These are phyloP conservation scores for Panonychus citri DNA, from an alignment of 1,140 invertebrate genomes.

Conservation along the genomic window DNA sequence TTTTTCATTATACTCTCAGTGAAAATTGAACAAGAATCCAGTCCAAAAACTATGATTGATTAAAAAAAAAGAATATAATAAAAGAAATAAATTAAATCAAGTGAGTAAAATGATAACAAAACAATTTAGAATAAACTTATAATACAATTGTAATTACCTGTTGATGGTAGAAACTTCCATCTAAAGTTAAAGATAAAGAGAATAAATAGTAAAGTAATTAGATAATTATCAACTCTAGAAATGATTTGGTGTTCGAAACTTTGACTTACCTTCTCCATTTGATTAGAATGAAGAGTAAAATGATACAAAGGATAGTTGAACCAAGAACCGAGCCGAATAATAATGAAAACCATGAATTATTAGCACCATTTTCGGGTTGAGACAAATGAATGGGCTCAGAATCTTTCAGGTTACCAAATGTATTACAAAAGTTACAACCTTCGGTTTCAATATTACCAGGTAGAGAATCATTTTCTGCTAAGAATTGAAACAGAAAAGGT, in stretches of 20 bases:
- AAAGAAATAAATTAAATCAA: no score
- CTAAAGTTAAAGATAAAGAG: constrained; percentile 1
- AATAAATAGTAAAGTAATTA: neutral
- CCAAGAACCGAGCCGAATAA: neutral
- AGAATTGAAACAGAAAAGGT: neutral
- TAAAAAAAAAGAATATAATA: no score
- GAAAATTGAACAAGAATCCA: constrained; percentile 7
- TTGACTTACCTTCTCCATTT: constrained; percentile 10
- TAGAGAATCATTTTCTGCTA: constrained; percentile 3
- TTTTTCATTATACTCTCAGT: constrained; percentile 1
- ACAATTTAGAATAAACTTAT: no score
- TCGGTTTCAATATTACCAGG: neutral
- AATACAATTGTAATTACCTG: no score
- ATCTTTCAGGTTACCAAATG: constrained; percentile 2
- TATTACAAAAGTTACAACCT: constrained; percentile 9
- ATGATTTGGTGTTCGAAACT: neutral
- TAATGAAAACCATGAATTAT: constrained; percentile 4
- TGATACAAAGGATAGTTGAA: neutral
- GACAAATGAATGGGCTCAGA: neutral
- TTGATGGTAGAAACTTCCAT: no score
- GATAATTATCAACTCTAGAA: neutral
- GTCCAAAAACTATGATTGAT: neutral
- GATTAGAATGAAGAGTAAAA: constrained; percentile 2
- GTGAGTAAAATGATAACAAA: no score
- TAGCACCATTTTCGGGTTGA: neutral